A percentile compares a stretch with the other conserved stretches of the same genome.
Conservation (phyloP, 1,140 invertebrate genomes). For the Tetramorium simillimum region DNA sequence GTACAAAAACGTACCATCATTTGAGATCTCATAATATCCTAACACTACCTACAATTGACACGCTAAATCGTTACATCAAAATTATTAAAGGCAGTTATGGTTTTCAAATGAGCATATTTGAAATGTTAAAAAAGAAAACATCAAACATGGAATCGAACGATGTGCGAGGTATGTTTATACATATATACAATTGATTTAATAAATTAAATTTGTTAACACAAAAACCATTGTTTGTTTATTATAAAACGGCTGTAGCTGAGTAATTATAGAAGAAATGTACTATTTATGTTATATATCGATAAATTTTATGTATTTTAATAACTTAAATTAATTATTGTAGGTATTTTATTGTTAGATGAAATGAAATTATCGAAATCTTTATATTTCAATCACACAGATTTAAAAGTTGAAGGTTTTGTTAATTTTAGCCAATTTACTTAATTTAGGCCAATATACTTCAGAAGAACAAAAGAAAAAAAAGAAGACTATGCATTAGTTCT, state of each 20-base stretch:
- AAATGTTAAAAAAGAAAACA: constrained; percentile 20
- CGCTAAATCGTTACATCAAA: background rate
- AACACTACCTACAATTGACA: background rate
- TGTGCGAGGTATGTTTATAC: background rate
- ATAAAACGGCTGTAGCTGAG: background rate
- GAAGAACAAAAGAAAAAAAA: constrained; percentile 36
- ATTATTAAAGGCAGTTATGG: background rate
- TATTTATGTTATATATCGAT: background rate
- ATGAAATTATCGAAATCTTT: constrained; percentile 28
- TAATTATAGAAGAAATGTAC: background rate
- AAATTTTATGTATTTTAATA: background rate
- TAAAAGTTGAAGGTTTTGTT: constrained; percentile 20
- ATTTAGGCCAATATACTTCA: constrained; percentile 11
- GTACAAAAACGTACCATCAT: constrained; percentile 1
- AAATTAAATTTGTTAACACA: background rate
- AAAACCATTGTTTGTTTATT: background rate
- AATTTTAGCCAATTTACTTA: constrained; percentile 8
- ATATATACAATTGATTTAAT: background rate
- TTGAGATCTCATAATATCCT: constrained; percentile 19
- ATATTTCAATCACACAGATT: background rate
- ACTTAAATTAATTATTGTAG: background rate
- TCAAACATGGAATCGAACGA: constrained; percentile 5
- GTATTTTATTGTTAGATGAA: constrained; percentile 3
- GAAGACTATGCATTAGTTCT: background rate
- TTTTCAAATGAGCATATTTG: constrained; percentile 10